These are phyloP conservation scores for Bombus superbus DNA, from an alignment of 1,140 invertebrate species.

Conservation along the genomic window DNA sequence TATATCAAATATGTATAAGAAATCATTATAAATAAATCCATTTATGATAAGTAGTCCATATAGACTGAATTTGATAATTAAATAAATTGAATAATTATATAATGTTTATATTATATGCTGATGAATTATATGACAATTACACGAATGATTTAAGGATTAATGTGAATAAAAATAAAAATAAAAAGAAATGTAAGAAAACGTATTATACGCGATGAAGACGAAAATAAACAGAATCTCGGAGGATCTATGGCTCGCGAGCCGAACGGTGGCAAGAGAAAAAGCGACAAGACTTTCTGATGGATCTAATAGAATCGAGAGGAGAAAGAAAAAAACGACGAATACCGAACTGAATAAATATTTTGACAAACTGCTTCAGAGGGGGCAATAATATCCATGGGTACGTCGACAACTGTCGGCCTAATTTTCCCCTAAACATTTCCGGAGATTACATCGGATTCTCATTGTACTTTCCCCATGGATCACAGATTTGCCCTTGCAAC, in stretches of 20 bases:
- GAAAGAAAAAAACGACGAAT: slow-evolving; percentile 46
- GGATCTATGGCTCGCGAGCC: neutral
- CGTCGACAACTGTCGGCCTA: slow-evolving; percentile 80
- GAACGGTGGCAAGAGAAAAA: neutral
- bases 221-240: neutral
- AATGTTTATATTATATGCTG: no score
- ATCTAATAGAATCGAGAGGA: slow-evolving; percentile 11
- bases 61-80: no score
- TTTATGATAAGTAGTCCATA: no score
- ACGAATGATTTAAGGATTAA: no score
- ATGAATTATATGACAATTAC: no score
- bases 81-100: no score
- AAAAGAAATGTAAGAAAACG: neutral
- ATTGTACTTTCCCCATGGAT: slow-evolving; percentile 73
- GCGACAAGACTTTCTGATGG: neutral
- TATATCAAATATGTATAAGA: no score
- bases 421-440: slow-evolving; percentile 82
- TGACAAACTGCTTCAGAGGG: slow-evolving; percentile 70
- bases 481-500: slow-evolving; percentile 58
- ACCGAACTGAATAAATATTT: slow-evolving; percentile 76
- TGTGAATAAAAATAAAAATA: neutral
- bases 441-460: slow-evolving; percentile 81
- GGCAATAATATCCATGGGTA: slow-evolving; percentile 70
- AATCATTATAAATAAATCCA: no score
- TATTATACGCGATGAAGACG: neutral